phyloP scores from a whole-genome alignment of 2,888 invertebrate genomes.

The Eudemis profundana region DNA sequence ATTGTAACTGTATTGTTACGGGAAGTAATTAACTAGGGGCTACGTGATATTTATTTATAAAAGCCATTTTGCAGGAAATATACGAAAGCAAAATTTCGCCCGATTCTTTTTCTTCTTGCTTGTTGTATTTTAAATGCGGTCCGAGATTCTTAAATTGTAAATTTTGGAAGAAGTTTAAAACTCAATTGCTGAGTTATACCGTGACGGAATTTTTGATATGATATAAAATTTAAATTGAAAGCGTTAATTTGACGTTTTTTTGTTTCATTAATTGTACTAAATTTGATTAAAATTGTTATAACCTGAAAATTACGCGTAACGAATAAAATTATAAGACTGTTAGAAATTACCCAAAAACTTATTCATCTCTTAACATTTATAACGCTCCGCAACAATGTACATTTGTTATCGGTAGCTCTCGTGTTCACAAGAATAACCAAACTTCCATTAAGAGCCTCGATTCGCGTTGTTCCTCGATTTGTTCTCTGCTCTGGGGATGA shows the following conservation, averaged over 20 bases:
- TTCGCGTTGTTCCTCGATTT: slow-evolving; percentile 58
- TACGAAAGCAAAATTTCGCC: background rate
- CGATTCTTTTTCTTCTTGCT: background rate
- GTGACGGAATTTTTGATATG: slow-evolving; percentile 25
- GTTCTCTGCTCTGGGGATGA: slow-evolving; percentile 58
- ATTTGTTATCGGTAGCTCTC: slow-evolving; percentile 1
- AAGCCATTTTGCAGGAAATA: slow-evolving; percentile 10
- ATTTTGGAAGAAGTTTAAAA: slow-evolving; percentile 28
- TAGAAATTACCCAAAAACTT: no score
- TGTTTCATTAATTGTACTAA: no score
- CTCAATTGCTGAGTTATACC: slow-evolving; percentile 19
- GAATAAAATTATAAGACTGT: no score
- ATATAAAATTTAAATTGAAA: background rate
- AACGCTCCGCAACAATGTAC: background rate
- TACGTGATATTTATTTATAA: slow-evolving; percentile 33
- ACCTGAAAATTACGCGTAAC: no score
- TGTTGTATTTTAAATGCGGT: slow-evolving; percentile 15
- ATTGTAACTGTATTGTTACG: slow-evolving; percentile 57
- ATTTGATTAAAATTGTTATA: no score
- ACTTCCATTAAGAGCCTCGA: slow-evolving; percentile 55
- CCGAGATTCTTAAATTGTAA: slow-evolving; percentile 20
- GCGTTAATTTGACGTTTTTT: background rate
- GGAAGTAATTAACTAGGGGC: slow-evolving; percentile 56
- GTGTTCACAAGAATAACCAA: slow-evolving; percentile 49
- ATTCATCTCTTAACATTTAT: slow-evolving; percentile 8